phyloP scores from a whole-genome alignment of 2,113 vertebrate species.

The Leuciscus idus region DNA sequence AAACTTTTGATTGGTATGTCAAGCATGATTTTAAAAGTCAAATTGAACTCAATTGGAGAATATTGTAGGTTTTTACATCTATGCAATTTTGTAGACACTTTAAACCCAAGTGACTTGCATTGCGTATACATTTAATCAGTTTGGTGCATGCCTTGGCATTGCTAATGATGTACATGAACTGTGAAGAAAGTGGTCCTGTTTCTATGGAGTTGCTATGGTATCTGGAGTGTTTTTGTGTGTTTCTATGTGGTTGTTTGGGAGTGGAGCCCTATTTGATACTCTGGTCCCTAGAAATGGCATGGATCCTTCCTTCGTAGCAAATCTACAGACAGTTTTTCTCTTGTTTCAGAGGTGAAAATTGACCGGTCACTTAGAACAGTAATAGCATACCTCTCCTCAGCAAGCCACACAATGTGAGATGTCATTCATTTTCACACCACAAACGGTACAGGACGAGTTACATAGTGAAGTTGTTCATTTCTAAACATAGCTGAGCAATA shows the following conservation, averaged over 20 bases:
- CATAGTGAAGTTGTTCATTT: neutral
- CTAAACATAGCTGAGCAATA: neutral
- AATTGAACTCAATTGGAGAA: neutral
- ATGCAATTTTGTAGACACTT: neutral
- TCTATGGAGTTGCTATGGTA: too few relatives aligned
- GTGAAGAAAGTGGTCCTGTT: neutral
- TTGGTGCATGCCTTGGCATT: neutral
- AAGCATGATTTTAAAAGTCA: too few relatives aligned
- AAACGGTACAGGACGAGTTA: neutral
- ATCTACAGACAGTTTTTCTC: neutral
- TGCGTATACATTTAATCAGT: neutral
- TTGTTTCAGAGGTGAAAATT: neutral
- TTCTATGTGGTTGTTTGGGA: too few relatives aligned
- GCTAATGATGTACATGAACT: neutral
- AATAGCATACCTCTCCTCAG: neutral
- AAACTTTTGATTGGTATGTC: too few relatives aligned
- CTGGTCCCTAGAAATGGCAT: neutral
- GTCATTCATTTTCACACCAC: neutral
- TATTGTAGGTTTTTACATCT: neutral
- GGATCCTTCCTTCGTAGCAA: neutral
- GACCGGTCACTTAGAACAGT: neutral
- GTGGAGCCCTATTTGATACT: too few relatives aligned
- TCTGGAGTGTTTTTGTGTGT: too few relatives aligned
- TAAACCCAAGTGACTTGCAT: neutral
- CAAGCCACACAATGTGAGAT: neutral